Evolutionary conservation across 2,113 vertebrate genomes (phyloP).

Genomic region (Miniopterus natalensis): DNA sequence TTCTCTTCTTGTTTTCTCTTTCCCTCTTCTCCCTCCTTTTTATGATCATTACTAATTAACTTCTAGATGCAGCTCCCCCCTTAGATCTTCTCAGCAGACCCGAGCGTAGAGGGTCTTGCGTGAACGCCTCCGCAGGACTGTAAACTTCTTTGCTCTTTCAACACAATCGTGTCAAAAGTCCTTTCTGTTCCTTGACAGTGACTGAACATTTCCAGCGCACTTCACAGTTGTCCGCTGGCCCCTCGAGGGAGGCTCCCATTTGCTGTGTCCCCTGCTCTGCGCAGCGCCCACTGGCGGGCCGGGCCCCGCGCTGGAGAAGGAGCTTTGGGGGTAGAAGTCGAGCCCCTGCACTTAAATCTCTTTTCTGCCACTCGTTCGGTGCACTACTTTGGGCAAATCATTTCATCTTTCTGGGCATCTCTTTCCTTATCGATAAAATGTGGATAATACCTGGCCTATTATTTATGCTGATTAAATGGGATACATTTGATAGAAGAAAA

Average conservation of each 20-base stretch:
- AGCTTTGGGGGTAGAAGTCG: neutral
- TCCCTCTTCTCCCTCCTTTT: too few species aligned
- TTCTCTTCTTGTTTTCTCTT: neutral
- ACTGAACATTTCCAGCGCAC: neutral
- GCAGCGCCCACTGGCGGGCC: rapidly evolving
- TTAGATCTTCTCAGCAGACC: neutral
- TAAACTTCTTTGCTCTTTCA: neutral
- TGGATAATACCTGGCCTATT: neutral
- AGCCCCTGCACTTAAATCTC: neutral
- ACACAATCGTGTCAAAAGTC: neutral
- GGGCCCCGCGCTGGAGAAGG: neutral
- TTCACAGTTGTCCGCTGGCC: neutral
- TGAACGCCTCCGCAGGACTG: neutral
- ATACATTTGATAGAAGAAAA: neutral
- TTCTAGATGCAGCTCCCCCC: neutral
- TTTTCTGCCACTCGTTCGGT: neutral
- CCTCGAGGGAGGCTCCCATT: neutral
- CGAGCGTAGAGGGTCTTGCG: neutral
- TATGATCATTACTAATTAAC: neutral
- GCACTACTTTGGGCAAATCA: neutral
- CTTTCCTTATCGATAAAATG: conserved; percentile 31
- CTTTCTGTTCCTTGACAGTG: neutral
- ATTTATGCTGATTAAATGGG: conserved; percentile 4
- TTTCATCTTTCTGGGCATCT: neutral
- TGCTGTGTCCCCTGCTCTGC: neutral